Evolutionary conservation across 2,797 vertebrate species (phyloP).

Genomic region (Pristis pectinata): DNA sequence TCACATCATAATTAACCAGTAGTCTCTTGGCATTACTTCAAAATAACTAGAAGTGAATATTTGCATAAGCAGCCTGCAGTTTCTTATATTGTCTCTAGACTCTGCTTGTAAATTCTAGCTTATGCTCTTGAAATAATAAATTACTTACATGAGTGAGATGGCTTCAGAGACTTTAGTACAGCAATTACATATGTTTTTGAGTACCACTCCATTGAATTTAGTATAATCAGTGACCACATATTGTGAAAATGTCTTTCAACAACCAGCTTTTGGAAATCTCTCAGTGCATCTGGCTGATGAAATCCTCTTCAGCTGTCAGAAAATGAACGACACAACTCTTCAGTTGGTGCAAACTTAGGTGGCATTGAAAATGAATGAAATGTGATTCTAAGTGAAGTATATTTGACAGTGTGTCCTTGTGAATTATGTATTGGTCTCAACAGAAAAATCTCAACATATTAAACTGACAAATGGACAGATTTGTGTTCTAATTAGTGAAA

Average conservation of each 20-base stretch:
- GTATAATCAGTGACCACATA: background rate
- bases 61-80: background rate
- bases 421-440: slow-evolving; percentile 2
- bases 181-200: background rate
- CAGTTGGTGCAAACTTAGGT: background rate
- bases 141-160: background rate
- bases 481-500: background rate
- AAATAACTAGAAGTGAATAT: background rate
- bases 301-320: background rate
- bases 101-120: background rate
- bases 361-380: background rate
- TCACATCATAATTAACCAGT: slow-evolving; percentile 19
- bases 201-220: background rate
- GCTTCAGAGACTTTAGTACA: background rate
- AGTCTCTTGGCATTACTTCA: background rate
- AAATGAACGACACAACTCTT: background rate
- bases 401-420: background rate
- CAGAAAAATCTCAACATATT: background rate
- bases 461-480: background rate
- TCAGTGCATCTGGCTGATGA: background rate
- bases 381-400: background rate
- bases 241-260: background rate
- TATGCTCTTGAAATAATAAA: background rate
- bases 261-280: background rate
- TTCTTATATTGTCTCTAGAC: background rate